Percentiles rank a stretch among this genome's conserved stretches.
phyloP scores from a whole-genome alignment of 2,113 vertebrate species.

The Phylloscopus trochilus region DNA sequence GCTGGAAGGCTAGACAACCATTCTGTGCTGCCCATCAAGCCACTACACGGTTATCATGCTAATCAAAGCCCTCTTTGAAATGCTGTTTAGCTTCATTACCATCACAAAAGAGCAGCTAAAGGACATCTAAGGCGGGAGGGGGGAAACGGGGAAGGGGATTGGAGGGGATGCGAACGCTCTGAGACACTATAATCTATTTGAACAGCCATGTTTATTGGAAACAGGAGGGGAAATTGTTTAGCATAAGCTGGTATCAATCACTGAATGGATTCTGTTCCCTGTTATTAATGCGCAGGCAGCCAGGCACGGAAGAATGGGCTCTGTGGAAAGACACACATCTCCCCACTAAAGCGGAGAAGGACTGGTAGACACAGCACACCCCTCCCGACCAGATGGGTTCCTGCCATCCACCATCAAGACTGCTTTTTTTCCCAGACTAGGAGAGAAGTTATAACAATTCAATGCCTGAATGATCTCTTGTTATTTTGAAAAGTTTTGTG shows the following conservation, averaged over 20 bases:
- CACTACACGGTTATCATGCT: slow-evolving; percentile 48
- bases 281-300: not conserved
- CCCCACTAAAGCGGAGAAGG: not conserved
- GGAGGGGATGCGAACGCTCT: not conserved
- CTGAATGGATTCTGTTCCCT: slow-evolving; percentile 14
- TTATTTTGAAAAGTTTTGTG: not conserved
- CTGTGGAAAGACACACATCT: not conserved
- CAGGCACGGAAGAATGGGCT: not conserved
- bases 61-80: slow-evolving; percentile 52
- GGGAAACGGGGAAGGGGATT: not conserved
- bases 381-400: not conserved
- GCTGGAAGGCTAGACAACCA: slow-evolving; percentile 24
- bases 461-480: not conserved
- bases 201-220: slow-evolving; percentile 54
- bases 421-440: not conserved
- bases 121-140: slow-evolving; percentile 12
- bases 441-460: not conserved
- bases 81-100: slow-evolving; percentile 55
- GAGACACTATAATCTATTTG: slow-evolving; percentile 57
- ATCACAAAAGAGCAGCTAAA: slow-evolving; percentile 58
- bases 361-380: not conserved
- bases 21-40: slow-evolving; percentile 20
- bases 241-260: slow-evolving; percentile 37
- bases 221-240: slow-evolving; percentile 40
- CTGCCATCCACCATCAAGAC: not conserved